phyloP scores from a whole-genome alignment of 2,113 vertebrate genomes.

The Brachyhypopomus occidentalis region DNA sequence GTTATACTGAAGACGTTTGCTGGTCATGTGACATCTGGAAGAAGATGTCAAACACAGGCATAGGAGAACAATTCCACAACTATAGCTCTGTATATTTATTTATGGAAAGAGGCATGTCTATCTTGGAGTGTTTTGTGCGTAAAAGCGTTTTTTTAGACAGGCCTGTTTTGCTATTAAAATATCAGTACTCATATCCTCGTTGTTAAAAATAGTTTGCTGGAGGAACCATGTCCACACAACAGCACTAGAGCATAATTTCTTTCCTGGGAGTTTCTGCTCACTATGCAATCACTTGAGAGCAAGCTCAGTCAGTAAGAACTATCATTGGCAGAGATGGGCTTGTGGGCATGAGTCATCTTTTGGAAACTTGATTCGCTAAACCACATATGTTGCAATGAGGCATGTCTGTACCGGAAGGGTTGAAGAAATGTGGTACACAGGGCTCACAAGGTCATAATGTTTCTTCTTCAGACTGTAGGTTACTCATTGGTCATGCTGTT shows the following conservation, averaged over 20 bases:
- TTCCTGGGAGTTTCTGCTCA: conserved; percentile 24
- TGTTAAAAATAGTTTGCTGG: neutral
- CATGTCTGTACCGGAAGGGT: neutral
- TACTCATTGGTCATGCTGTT: conserved; percentile 1
- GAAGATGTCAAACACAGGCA: conserved; percentile 34
- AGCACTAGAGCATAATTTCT: neutral
- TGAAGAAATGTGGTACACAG: neutral
- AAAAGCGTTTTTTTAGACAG: conserved; percentile 32
- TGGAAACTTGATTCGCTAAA: conserved; percentile 12
- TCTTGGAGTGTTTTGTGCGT: conserved; percentile 33
- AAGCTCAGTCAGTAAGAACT: conserved; percentile 1
- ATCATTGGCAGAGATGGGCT: conserved; percentile 20
- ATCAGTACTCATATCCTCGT: conserved; percentile 8
- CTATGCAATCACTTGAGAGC: conserved; percentile 37
- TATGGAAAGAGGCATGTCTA: conserved; percentile 29
- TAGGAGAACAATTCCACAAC: conserved; percentile 40
- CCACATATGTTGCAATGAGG: conserved; percentile 28
- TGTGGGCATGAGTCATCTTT: conserved; percentile 39
- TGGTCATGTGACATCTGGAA: conserved; percentile 18
- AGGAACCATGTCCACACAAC: neutral
- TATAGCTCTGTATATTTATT: conserved; percentile 25
- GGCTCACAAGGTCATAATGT: neutral
- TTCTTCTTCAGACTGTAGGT: neutral
- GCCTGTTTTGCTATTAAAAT: conserved; percentile 44
- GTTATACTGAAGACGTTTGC: neutral